These are phyloP conservation scores for Drosophila neotestacea DNA, from an alignment of 2,888 invertebrate species.

Conservation along the genomic window DNA sequence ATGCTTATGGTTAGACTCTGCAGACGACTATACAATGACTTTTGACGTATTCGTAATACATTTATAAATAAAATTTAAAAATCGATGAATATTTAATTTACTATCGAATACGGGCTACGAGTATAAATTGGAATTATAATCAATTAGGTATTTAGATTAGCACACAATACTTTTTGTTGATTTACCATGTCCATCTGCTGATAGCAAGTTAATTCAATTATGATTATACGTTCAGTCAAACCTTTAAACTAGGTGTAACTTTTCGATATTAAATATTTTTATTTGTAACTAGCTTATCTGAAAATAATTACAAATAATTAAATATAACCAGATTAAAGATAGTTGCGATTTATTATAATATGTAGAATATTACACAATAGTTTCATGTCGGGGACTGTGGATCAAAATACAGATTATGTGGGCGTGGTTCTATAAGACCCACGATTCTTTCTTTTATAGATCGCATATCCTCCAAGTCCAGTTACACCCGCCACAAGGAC, in stretches of 20 bases:
- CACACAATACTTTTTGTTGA: no score
- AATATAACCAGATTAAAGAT: no score
- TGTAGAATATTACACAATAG: not conserved
- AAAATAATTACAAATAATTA: no score
- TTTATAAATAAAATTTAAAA: not conserved
- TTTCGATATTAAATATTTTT: no score
- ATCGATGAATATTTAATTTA: not conserved
- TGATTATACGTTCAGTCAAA: no score
- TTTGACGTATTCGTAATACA: not conserved
- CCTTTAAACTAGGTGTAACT: no score
- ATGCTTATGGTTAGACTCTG: not conserved
- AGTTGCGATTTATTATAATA: not conserved
- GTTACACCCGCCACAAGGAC: slow-evolving; percentile 9
- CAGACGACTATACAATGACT: not conserved
- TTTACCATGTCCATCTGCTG: no score
- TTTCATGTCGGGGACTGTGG: not conserved
- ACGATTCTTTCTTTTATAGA: slow-evolving; percentile 8
- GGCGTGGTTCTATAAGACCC: slow-evolving; percentile 3
- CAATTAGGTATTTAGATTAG: no score
- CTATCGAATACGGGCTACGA: not conserved
- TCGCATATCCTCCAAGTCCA: slow-evolving; percentile 4
- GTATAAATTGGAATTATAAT: not conserved
- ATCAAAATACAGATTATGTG: not conserved
- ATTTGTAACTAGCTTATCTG: no score
- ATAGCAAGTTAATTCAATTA: no score